Conservation (phyloP, 2,797 vertebrate genomes). For the Simalia tracyae region DNA sequence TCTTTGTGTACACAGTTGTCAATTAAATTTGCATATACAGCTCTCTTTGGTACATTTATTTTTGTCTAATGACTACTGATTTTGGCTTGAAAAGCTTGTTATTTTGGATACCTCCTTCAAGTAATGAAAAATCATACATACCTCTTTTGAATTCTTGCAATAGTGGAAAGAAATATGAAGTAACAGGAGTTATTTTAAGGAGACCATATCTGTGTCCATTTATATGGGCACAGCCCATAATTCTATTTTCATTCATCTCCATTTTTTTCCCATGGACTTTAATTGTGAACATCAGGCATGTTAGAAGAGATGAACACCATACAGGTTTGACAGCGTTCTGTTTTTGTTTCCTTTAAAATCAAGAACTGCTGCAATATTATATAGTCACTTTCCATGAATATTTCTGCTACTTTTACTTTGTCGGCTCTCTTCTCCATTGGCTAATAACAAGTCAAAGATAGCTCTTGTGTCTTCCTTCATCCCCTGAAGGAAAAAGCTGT, state of each 20-base stretch:
- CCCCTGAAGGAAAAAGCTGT: no score
- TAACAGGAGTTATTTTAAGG: neutral
- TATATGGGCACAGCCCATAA: neutral
- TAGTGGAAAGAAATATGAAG: slow-evolving; percentile 33
- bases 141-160: slow-evolving; percentile 30
- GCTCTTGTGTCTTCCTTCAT: no score
- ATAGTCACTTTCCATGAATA: no score
- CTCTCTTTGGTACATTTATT: slow-evolving; percentile 59
- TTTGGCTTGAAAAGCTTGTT: slow-evolving; percentile 54
- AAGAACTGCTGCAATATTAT: no score
- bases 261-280: no score
- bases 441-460: no score
- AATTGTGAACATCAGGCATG: no score
- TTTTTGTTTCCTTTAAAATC: no score
- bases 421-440: no score
- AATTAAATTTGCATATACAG: slow-evolving; percentile 65
- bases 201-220: neutral
- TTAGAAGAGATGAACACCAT: no score
- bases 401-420: no score
- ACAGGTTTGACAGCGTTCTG: no score
- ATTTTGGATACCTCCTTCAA: slow-evolving; percentile 52
- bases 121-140: slow-evolving; percentile 28
- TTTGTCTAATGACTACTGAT: slow-evolving; percentile 56
- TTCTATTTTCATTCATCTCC: neutral
- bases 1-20: slow-evolving; percentile 65